Conservation (phyloP, 2,888 invertebrate species). For the Ganaspis brasiliensis region DNA sequence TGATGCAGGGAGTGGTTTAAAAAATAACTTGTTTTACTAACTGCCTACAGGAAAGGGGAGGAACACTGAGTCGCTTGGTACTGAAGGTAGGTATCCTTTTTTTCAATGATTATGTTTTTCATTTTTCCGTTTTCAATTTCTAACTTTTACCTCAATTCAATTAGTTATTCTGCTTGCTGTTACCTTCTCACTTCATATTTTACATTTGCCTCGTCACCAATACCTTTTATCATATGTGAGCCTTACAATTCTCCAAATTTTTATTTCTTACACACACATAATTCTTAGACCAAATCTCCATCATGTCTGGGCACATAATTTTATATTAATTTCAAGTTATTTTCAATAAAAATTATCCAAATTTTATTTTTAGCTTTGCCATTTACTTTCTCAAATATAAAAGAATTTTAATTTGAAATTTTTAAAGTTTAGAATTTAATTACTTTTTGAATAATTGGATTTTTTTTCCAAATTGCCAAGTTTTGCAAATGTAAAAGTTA, state of each 20-base stretch:
- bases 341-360: too few species aligned
- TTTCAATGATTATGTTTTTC: constrained; percentile 39
- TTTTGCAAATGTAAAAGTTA: too few species aligned
- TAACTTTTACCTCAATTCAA: neutral
- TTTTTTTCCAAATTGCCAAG: too few species aligned
- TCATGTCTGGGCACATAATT: too few species aligned
- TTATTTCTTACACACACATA: too few species aligned
- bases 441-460: too few species aligned
- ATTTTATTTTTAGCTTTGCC: too few species aligned
- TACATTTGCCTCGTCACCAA: constrained; percentile 5
- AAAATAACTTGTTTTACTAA: constrained; percentile 79
- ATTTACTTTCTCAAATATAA: too few species aligned
- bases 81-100: constrained; percentile 84
- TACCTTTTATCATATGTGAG: neutral
- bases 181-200: constrained; percentile 1
- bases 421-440: too few species aligned
- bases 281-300: too few species aligned
- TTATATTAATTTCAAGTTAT: too few species aligned
- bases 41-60: constrained; percentile 86
- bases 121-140: neutral
- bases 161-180: constrained; percentile 29
- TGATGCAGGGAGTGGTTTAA: constrained; percentile 73
- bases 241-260: neutral
- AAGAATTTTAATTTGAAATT: too few species aligned
- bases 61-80: constrained; percentile 86